These are phyloP conservation scores for Hyperoplus lanceolatus DNA, from an alignment of 2,797 vertebrate species.

Conservation along the genomic window DNA sequence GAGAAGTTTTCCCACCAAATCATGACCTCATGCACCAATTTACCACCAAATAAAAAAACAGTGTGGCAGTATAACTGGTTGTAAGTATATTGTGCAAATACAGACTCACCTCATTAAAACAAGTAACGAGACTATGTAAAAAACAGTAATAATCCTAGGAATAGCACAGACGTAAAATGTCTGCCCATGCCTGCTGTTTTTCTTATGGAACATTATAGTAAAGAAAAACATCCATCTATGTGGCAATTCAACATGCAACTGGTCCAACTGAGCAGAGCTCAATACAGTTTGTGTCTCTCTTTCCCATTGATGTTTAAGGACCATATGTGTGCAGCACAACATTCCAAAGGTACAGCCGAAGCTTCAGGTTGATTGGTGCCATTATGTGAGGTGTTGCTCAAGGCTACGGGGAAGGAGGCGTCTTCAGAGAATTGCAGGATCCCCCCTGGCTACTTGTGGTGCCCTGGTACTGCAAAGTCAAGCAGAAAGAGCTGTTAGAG, in stretches of 20 bases:
- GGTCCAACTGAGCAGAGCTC: conserved; percentile 73
- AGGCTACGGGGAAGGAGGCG: conserved; percentile 84
- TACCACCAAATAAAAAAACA: conserved; percentile 68
- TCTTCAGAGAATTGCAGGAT: conserved; percentile 87
- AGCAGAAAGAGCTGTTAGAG: conserved; percentile 11
- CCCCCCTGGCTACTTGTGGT: conserved; percentile 85
- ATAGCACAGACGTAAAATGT: conserved; percentile 75
- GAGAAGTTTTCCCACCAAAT: conserved; percentile 77
- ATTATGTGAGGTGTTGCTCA: conserved; percentile 45
- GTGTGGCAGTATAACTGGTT: conserved; percentile 77
- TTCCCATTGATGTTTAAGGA: conserved; percentile 41
- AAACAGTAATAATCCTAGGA: conserved; percentile 75
- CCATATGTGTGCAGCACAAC: conserved; percentile 23
- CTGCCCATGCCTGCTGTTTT: conserved; percentile 63
- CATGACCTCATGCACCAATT: conserved; percentile 85
- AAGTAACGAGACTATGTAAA: conserved; percentile 80
- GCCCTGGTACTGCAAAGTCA: conserved; percentile 78
- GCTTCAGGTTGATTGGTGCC: conserved; percentile 37
- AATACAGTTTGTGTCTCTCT: conserved; percentile 52
- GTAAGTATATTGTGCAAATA: conserved; percentile 79
- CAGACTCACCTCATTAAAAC: conserved; percentile 80
- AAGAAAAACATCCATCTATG: conserved; percentile 81
- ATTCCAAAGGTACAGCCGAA: conserved; percentile 37
- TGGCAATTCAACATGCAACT: conserved; percentile 91
- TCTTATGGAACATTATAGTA: conserved; percentile 74